Evolutionary conservation across 2,113 vertebrate species (phyloP).

Genomic region (Thamnaconus septentrionalis): DNA sequence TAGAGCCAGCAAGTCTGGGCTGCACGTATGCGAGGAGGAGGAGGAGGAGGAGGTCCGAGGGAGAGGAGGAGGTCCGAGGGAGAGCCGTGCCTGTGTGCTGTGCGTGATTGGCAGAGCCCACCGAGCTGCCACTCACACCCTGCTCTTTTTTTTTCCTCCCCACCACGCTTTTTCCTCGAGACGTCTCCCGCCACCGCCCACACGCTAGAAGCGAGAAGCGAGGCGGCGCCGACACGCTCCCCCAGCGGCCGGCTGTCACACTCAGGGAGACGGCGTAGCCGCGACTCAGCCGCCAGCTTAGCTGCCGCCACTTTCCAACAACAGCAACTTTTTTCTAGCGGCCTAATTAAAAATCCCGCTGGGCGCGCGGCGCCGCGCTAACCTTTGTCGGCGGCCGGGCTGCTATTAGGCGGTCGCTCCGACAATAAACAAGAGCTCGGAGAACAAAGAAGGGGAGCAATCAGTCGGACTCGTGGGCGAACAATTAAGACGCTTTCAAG

Average conservation of each 20-base stretch:
- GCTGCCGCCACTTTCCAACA: background rate
- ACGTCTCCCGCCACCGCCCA: conserved; percentile 3
- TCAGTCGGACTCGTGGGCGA: conserved; percentile 28
- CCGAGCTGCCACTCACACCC: conserved; percentile 63
- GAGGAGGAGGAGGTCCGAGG: conserved; percentile 1
- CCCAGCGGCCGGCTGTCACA: conserved; percentile 30
- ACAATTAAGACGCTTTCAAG: conserved; percentile 15
- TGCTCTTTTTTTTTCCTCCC: background rate
- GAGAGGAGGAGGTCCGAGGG: too few species aligned
- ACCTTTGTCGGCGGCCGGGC: conserved; percentile 35
- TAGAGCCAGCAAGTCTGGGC: background rate
- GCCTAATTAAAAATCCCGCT: conserved; percentile 33
- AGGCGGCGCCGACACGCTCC: conserved; percentile 7
- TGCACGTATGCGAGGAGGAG: too few species aligned
- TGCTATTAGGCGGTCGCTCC: conserved; percentile 42
- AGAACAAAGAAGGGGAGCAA: conserved; percentile 23
- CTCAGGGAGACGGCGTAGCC: conserved; percentile 36
- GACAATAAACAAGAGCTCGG: conserved; percentile 32
- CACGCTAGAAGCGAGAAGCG: background rate
- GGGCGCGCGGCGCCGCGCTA: conserved; percentile 21
- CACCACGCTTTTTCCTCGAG: background rate
- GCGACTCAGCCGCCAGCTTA: conserved; percentile 26
- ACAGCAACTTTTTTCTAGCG: conserved; percentile 25
- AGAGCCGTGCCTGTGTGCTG: background rate
- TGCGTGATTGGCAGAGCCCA: conserved; percentile 52